phyloP scores from a whole-genome alignment of 2,797 vertebrate genomes.

The Melanotaenia boesemani region DNA sequence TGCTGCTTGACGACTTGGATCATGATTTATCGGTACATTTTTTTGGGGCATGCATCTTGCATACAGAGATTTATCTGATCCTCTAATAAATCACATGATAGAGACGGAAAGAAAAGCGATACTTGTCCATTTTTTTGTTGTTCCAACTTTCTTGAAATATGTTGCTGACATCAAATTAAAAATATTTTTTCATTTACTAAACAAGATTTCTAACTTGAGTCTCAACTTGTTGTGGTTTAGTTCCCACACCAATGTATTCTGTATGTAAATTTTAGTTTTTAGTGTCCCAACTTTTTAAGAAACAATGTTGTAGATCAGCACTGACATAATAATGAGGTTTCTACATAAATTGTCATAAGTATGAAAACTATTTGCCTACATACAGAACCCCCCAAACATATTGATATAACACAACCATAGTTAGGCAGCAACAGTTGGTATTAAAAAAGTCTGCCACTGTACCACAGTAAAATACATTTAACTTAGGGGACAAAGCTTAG shows the following conservation, averaged over 20 bases:
- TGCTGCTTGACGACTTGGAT: no score
- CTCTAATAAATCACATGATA: no score
- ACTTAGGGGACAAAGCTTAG: constrained; percentile 8
- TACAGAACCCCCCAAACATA: neutral
- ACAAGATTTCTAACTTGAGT: neutral
- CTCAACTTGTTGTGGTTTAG: no score
- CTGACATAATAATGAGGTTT: neutral
- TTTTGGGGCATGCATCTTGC: no score
- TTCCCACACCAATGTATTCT: no score
- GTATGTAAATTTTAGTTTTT: neutral
- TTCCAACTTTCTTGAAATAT: neutral
- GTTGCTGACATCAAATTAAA: neutral
- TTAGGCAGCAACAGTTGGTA: neutral
- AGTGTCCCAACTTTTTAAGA: neutral
- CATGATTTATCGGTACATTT: no score
- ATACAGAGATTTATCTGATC: no score
- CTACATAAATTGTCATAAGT: no score
- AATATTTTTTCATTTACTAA: neutral
- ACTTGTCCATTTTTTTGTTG: neutral
- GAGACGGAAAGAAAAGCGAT: no score
- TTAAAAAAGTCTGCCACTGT: neutral
- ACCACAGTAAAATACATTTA: neutral
- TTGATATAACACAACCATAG: neutral
- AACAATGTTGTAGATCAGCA: neutral
- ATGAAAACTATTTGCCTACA: no score